Evolutionary conservation across 1,140 invertebrate genomes (phyloP).

Genomic region (Nixonia krombeini): DNA sequence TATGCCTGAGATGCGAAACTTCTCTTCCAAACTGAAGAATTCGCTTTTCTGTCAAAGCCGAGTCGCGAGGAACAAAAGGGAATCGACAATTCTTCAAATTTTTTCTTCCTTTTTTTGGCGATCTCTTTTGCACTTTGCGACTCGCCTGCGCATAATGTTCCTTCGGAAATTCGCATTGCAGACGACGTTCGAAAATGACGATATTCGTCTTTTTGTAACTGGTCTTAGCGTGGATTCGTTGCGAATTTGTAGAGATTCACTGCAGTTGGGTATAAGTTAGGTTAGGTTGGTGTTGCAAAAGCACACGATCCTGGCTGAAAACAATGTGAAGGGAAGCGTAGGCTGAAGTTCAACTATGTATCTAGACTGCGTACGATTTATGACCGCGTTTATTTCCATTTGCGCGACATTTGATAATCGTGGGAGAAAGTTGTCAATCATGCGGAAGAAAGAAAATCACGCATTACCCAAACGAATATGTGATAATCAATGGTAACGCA

Average conservation of each 20-base stretch:
- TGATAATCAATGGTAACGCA: constrained; percentile 60
- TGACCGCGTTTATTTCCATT: neutral
- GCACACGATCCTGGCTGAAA: too few relatives aligned
- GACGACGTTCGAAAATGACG: neutral
- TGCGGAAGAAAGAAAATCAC: constrained; percentile 18
- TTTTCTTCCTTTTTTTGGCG: too few relatives aligned
- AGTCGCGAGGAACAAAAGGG: neutral
- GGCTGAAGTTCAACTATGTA: too few relatives aligned
- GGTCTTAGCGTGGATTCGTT: too few relatives aligned
- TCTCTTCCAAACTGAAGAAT: neutral
- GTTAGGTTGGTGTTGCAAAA: too few relatives aligned
- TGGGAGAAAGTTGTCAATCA: constrained; percentile 5
- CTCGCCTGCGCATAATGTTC: neutral
- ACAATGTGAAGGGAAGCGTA: too few relatives aligned
- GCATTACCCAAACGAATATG: constrained; percentile 49
- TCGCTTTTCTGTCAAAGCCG: too few relatives aligned
- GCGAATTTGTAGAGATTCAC: too few relatives aligned
- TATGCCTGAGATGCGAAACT: neutral
- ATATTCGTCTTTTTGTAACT: too few relatives aligned
- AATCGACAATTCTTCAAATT: too few relatives aligned
- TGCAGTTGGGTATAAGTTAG: too few relatives aligned
- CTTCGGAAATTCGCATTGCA: neutral
- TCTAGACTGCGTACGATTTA: too few relatives aligned
- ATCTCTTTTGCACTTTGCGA: neutral
- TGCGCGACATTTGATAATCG: neutral